Base-by-base conservation (phyloP, 2,888 invertebrate genomes). In the Oxycera nigricornis region DNA sequence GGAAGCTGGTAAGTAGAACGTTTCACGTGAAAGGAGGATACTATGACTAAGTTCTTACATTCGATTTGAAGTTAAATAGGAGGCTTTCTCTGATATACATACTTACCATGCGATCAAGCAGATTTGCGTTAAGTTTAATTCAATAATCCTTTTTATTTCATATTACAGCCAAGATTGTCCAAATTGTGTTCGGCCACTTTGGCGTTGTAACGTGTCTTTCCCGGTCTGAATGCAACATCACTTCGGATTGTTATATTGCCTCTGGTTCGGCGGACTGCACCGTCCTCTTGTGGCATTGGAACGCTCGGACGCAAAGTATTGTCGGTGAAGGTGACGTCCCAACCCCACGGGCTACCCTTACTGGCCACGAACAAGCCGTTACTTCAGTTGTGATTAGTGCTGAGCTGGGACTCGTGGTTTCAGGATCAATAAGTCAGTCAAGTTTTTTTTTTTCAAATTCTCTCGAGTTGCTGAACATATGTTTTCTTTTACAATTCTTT, bases 211-310 rank as follows among this genome's bases (percentile, higher is more conserved):
- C 98, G 11, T 98, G 98, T 86, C 89, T 99, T 80, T 95, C 97
- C 0, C 90, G 98, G 67, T 98, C 97, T 1, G 99, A 99, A 86
- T 98, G 98, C 86, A 98, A 97, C 87, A 95, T 98, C 79, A 97
- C 96, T n/a, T 95, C 96, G 0, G 98, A 99, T 87, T 99, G 98
- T 86, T 99, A 98, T 87, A 93, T 99, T 79, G 98, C 98, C 0
- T 97, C 97, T 0, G 99, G 99, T 24, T 96, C 97, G 26, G 95
- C 96, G 62, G 99, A 99, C 87, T 98, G 98, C 86, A 98, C 98
- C 0, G 97, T 99, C 24, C 88, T 98, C 74, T 87, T 99, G 72
- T 99, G 99, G 99, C 98, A 98, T 82, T 99, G 99, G 97, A 98
- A 92, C 81, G 97, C 96, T 0, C 89, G 96, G n/a, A 95, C 95